Conservation (phyloP, 2,888 invertebrate genomes). For the Ganaspis brasiliensis region DNA sequence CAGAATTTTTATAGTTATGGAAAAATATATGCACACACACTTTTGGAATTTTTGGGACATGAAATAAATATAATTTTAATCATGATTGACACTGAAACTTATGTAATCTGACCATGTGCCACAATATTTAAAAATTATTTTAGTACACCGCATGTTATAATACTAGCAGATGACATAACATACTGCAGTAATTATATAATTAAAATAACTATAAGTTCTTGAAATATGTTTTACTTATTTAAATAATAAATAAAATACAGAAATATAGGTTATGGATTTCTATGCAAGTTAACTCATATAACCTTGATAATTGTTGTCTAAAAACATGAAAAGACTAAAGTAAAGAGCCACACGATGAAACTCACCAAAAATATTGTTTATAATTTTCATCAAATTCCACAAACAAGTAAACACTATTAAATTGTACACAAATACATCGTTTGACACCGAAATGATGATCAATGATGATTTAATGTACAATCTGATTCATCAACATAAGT, state of each 20-base stretch:
- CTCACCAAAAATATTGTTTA: conserved; percentile 5
- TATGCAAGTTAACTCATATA: not conserved
- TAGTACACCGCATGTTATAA: not conserved
- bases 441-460: not conserved
- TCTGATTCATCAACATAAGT: not conserved
- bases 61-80: not conserved
- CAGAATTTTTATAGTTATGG: no score
- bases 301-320: not conserved
- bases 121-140: not conserved
- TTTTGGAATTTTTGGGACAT: not conserved
- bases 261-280: not conserved
- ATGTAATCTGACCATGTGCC: conserved; percentile 8
- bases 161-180: not conserved
- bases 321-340: not conserved
- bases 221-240: not conserved
- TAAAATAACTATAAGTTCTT: not conserved
- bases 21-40: not conserved
- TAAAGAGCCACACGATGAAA: not conserved
- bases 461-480: no score
- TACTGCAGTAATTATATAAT: not conserved
- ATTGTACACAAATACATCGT: not conserved
- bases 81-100: not conserved
- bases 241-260: not conserved
- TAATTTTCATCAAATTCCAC: not conserved
- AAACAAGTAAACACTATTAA: not conserved